phyloP scores from a whole-genome alignment of 2,797 vertebrate species.

The Melopsittacus undulatus region DNA sequence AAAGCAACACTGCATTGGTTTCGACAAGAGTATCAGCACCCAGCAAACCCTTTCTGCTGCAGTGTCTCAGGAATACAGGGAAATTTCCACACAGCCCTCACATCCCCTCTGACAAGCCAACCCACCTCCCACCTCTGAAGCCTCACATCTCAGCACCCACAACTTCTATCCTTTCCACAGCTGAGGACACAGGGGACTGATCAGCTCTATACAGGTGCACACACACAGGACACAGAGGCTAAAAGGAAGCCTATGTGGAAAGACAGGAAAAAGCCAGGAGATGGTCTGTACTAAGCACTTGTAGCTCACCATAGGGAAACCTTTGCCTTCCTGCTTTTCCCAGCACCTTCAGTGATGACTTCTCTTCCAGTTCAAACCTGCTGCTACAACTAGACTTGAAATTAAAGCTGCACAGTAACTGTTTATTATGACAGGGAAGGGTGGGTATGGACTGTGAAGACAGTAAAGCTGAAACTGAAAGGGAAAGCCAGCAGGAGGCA shows the following conservation, averaged over 20 bases:
- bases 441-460: neutral
- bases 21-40: neutral
- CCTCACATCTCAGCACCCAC: neutral
- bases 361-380: neutral
- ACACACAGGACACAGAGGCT: fast-evolving
- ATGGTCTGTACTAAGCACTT: neutral
- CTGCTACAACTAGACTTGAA: neutral
- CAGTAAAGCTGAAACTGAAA: neutral
- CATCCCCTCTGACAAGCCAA: neutral
- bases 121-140: neutral
- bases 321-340: neutral
- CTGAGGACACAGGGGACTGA: neutral
- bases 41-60: neutral
- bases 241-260: neutral
- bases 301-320: neutral
- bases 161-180: neutral
- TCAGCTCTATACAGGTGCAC: neutral
- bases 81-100: neutral
- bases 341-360: neutral
- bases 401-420: neutral
- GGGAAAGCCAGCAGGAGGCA: neutral
- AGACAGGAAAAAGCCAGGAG: neutral
- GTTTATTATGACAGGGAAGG: neutral
- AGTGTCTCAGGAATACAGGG: neutral
- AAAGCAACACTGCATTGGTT: neutral